These are phyloP conservation scores for Strigops habroptila DNA, from an alignment of 2,113 vertebrate genomes.

Conservation along the genomic window DNA sequence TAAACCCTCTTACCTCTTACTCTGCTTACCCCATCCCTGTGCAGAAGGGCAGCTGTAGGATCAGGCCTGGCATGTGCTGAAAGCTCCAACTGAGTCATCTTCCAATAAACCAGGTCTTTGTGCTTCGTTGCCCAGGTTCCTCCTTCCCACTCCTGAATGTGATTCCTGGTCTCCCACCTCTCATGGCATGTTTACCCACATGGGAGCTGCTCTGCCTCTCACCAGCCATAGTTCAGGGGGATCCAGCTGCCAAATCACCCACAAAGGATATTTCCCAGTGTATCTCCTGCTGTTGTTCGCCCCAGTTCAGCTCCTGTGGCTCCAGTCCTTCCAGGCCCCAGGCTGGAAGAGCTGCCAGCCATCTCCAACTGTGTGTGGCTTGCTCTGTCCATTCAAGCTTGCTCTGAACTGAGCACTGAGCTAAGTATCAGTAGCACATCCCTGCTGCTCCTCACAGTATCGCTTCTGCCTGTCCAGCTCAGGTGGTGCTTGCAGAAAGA, in stretches of 20 bases:
- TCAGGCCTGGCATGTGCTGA: neutral
- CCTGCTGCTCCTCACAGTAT: accelerated
- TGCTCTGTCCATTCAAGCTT: no score
- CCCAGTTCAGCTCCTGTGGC: neutral
- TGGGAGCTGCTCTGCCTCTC: neutral
- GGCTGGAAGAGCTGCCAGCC: neutral
- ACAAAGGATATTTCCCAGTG: neutral
- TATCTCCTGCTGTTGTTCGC: neutral
- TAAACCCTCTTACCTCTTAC: no score
- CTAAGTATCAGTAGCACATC: accelerated
- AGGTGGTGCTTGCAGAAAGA: neutral
- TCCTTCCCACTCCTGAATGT: neutral
- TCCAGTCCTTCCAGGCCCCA: neutral
- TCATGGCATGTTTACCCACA: accelerated
- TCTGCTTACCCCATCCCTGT: neutral
- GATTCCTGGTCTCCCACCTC: neutral
- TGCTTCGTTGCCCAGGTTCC: neutral
- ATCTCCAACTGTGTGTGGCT: accelerated
- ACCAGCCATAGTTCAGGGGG: accelerated
- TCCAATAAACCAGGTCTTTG: neutral
- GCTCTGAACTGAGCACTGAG: neutral
- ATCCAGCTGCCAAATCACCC: neutral
- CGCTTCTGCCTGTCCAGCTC: neutral
- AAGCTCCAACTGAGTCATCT: neutral
- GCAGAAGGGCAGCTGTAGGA: neutral